These are phyloP conservation scores for Passer montanus DNA, from an alignment of 2,113 vertebrate genomes.

Conservation along the genomic window DNA sequence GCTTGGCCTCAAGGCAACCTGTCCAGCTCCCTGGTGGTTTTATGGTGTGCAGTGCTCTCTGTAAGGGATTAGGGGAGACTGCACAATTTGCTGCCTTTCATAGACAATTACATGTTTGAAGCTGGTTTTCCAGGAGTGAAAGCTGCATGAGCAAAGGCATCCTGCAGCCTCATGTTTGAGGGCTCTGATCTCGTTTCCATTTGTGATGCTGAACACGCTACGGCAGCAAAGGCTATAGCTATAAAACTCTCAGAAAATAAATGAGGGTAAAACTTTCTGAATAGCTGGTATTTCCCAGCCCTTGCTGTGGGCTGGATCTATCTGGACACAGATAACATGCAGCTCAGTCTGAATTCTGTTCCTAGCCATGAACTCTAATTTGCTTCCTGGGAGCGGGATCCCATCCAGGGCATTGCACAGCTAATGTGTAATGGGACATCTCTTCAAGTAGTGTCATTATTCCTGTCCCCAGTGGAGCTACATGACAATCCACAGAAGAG, in stretches of 20 bases:
- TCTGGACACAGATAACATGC: background rate
- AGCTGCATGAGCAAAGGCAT: background rate
- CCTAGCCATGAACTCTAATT: background rate
- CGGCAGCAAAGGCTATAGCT: background rate
- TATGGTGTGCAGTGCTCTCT: background rate
- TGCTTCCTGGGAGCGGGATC: background rate
- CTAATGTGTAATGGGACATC: background rate
- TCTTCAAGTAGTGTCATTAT: background rate
- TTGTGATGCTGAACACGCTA: background rate
- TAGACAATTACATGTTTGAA: background rate
- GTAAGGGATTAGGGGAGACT: background rate
- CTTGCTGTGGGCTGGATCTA: background rate
- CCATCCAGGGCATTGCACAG: background rate
- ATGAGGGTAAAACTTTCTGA: background rate
- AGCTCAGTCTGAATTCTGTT: background rate
- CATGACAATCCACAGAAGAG: background rate
- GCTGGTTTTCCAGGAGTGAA: background rate
- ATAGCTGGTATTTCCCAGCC: background rate
- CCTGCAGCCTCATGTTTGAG: background rate
- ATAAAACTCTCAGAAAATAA: background rate
- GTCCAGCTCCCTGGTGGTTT: background rate
- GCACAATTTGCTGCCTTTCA: background rate
- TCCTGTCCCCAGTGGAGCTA: background rate
- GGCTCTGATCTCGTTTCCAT: background rate
- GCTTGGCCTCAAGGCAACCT: background rate